These are phyloP conservation scores for Xanthia togata DNA, from an alignment of 2,888 invertebrate genomes.

Conservation along the genomic window DNA sequence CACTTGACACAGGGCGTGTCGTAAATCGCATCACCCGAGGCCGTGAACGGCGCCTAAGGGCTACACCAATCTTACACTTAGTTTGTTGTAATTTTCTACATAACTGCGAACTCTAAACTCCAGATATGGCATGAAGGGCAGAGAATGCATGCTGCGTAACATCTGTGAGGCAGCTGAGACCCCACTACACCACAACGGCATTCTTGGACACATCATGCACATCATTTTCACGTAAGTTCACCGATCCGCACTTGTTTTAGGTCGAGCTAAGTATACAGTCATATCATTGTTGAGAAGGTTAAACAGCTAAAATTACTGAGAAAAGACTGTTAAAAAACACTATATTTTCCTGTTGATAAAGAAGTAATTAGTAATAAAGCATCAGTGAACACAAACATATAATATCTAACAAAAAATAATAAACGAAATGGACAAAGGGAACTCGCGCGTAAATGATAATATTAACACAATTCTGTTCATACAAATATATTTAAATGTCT, in stretches of 20 bases:
- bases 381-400: slow-evolving; percentile 17
- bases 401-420: slow-evolving; percentile 9
- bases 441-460: slow-evolving; percentile 42
- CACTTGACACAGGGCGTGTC: neutral
- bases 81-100: neutral
- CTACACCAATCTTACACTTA: neutral
- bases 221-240: slow-evolving; percentile 92
- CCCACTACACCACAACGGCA: slow-evolving; percentile 91
- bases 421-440: slow-evolving; percentile 12
- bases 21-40: neutral
- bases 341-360: neutral
- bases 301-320: neutral
- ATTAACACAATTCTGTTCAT: slow-evolving; percentile 34
- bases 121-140: slow-evolving; percentile 92
- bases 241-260: neutral
- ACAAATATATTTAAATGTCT: slow-evolving; percentile 31
- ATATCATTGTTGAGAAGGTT: neutral
- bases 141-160: slow-evolving; percentile 91
- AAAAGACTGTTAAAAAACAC: neutral
- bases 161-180: slow-evolving; percentile 94
- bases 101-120: slow-evolving; percentile 7
- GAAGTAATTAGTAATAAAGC: neutral
- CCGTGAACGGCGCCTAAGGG: neutral
- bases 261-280: neutral
- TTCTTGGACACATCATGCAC: slow-evolving; percentile 92